Evolutionary conservation across 2,113 vertebrate species (phyloP).

Genomic region (Dipodomys stephensi): DNA sequence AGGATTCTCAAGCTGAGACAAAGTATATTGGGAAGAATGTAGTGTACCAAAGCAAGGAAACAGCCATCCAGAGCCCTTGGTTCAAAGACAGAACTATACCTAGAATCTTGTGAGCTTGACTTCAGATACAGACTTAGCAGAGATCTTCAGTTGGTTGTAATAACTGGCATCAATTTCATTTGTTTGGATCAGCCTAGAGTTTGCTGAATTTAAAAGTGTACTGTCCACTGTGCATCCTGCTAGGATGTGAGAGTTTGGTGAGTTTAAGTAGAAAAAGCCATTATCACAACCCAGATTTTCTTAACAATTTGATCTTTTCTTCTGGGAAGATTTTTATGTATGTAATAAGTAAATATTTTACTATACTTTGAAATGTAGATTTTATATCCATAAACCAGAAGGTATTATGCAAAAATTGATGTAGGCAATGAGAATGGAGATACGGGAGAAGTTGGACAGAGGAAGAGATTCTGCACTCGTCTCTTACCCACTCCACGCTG

Average conservation of each 20-base stretch:
- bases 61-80: neutral
- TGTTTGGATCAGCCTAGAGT: neutral
- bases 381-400: neutral
- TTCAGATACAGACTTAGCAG: neutral
- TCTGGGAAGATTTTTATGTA: neutral
- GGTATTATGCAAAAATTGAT: neutral
- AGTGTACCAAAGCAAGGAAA: neutral
- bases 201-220: neutral
- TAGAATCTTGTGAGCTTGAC: neutral
- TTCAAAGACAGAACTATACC: neutral
- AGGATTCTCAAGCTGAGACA: neutral
- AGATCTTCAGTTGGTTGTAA: neutral
- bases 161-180: neutral
- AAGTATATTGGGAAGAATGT: neutral
- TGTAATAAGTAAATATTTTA: slow-evolving; percentile 5
- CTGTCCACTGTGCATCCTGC: neutral
- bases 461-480: neutral
- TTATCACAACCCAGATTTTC: neutral
- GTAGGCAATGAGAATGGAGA: no score
- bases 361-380: neutral
- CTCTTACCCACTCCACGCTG: neutral
- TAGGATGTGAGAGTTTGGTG: neutral
- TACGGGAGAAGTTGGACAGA: neutral
- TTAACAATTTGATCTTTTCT: neutral
- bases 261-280: neutral